Conservation (phyloP, 2,888 invertebrate genomes). For the Crioceris asparagi region DNA sequence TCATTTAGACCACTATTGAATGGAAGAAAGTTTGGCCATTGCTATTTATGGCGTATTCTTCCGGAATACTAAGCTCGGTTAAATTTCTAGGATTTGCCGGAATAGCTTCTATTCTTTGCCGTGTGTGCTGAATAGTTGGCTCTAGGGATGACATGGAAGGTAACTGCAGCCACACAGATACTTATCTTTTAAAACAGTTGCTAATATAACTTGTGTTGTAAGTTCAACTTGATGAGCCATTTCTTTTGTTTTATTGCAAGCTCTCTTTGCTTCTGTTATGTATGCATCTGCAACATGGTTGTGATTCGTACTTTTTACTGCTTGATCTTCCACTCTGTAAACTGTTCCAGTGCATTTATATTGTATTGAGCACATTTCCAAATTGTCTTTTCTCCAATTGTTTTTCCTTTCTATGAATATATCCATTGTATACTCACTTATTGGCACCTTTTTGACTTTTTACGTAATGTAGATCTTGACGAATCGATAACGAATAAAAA, state of each 20-base stretch:
- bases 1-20: conserved; percentile 3
- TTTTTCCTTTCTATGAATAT: conserved; percentile 7
- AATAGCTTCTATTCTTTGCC: too few species aligned
- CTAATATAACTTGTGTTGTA: background rate
- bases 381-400: conserved; percentile 6
- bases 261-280: background rate
- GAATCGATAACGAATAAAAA: too few species aligned
- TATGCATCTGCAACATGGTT: background rate
- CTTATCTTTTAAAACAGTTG: conserved; percentile 3
- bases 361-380: conserved; percentile 5
- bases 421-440: too few species aligned
- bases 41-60: too few species aligned
- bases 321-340: background rate
- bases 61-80: too few species aligned
- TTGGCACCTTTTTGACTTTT: too few species aligned
- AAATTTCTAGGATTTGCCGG: too few species aligned
- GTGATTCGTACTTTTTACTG: background rate
- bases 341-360: conserved; percentile 3
- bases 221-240: background rate
- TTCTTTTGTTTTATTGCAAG: background rate
- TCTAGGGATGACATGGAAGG: too few species aligned
- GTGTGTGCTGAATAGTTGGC: too few species aligned
- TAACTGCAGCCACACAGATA: too few species aligned
- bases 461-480: too few species aligned
- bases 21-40: too few species aligned